Base-by-base conservation (phyloP, 2,797 vertebrate species). In the Sebastes kiyomatsui region DNA sequence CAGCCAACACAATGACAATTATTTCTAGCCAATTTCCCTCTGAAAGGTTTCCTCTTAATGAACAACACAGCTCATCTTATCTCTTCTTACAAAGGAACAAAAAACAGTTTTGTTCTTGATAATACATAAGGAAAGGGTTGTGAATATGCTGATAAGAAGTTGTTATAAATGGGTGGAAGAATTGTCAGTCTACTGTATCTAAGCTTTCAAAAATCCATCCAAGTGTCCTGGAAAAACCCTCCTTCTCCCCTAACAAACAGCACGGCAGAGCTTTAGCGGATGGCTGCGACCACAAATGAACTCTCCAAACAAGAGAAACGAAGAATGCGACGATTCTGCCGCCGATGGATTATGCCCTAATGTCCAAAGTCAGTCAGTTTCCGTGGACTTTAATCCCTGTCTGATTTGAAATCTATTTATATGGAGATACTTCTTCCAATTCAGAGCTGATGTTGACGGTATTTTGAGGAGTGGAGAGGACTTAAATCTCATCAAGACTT, bases 401-500 rank as follows among this genome's bases (percentile, higher is more conserved):
- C 77, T 80, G 75, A 88, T 84, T 70, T 80, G 9, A 79, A 85
- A 87, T 89, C 77, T 87, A 65, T 82, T 87, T 78, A 81, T 85
- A 58, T 35, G 49, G 25, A 75, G 61, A 87, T 46, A 18, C 64
- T 80, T 77, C 70, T 54, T 27, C 78, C 28, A 79, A 23, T 80
- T 62, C 65, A 7, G 58, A 85, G 72, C 77, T 69, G 68, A 66
- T 75, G 49, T 42, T 80, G 62, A 46, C 25, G 65, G 38, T 73
- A 28, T 89, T 90, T 86, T 87, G 49, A 77, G n/a, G 83, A 80
- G 84, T 28, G 65, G 59, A 80, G 46, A 22, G 74, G 78, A 78
- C 68, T 85, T 80, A 88, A 88, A 90, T 87, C 88, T 92, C 83
- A 87, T 87, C 75, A 69, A 67, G 80, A 84, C 77, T 81, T 79